These are phyloP conservation scores for Caenorhabditis sp. DNA, from an alignment of 2,888 invertebrate species.

Conservation along the genomic window DNA sequence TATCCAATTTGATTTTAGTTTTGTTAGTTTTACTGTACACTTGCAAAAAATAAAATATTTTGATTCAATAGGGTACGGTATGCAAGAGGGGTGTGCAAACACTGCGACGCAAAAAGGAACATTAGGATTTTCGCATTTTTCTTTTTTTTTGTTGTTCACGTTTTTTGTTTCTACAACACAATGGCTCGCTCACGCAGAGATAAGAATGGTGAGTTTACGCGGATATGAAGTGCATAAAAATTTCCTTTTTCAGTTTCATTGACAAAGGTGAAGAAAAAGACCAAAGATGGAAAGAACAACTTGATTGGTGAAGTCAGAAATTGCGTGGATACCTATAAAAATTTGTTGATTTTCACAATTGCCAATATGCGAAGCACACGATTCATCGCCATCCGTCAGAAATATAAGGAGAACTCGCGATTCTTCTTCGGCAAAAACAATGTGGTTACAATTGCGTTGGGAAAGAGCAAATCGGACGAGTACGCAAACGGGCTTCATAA, in stretches of 20 bases:
- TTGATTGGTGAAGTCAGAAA: slow-evolving; percentile 82
- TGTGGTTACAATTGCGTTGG: slow-evolving; percentile 90
- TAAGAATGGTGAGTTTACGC: slow-evolving; percentile 23
- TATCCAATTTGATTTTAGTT: slow-evolving; percentile 3
- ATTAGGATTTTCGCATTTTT: background rate
- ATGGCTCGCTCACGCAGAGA: slow-evolving; percentile 45
- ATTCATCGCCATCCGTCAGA: slow-evolving; percentile 78
- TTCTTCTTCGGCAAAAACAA: slow-evolving; percentile 98
- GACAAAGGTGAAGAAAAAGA: slow-evolving; percentile 92
- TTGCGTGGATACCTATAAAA: slow-evolving; percentile 83
- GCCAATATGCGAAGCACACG: slow-evolving; percentile 91
- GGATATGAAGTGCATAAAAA: too few relatives aligned
- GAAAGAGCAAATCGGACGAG: slow-evolving; percentile 84
- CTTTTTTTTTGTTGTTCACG: slow-evolving; percentile 2
- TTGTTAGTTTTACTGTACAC: slow-evolving; percentile 12
- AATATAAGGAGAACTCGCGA: slow-evolving; percentile 73
- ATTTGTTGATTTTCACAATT: slow-evolving; percentile 87
- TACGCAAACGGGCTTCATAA: slow-evolving; percentile 73
- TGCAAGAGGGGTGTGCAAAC: slow-evolving; percentile 10
- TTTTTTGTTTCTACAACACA: slow-evolving; percentile 6
- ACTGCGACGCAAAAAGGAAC: slow-evolving; percentile 8
- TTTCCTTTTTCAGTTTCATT: slow-evolving; percentile 79
- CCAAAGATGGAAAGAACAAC: slow-evolving; percentile 85
- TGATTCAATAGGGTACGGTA: background rate
- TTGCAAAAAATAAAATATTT: slow-evolving; percentile 13